Evolutionary conservation across 2,888 invertebrate genomes (phyloP).

Genomic region (Heliconius cydno): DNA sequence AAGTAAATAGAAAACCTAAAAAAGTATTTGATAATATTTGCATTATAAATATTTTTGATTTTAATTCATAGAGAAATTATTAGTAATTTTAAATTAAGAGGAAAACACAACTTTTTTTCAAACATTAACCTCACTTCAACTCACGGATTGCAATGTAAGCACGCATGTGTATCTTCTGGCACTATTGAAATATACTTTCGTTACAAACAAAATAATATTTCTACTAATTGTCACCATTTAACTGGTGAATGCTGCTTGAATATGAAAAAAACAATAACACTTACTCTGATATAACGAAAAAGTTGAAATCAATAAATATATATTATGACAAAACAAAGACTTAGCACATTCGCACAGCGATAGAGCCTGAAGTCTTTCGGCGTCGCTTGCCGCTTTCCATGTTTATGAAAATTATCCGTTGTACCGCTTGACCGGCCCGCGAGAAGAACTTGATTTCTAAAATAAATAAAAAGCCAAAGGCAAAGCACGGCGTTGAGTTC

Average conservation of each 20-base stretch:
- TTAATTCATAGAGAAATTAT: background rate
- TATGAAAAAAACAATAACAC: conserved; percentile 63
- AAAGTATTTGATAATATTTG: background rate
- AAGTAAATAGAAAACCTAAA: background rate
- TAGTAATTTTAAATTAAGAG: conserved; percentile 19
- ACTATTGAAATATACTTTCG: conserved; percentile 55
- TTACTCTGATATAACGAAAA: conserved; percentile 29
- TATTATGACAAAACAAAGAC: conserved; percentile 49
- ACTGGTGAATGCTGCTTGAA: conserved; percentile 77
- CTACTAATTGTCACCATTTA: conserved; percentile 73
- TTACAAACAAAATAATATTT: conserved; percentile 51
- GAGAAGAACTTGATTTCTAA: conserved; percentile 50
- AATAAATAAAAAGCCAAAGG: background rate
- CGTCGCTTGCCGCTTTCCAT: conserved; percentile 80
- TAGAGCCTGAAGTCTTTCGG: conserved; percentile 69
- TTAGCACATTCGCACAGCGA: conserved; percentile 75
- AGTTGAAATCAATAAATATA: conserved; percentile 16
- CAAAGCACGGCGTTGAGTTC: too few species aligned
- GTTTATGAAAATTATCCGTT: conserved; percentile 61
- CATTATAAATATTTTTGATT: conserved; percentile 4
- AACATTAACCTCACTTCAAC: conserved; percentile 70
- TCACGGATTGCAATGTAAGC: conserved; percentile 77
- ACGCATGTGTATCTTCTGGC: conserved; percentile 79
- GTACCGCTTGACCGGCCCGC: conserved; percentile 66
- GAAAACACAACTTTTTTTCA: conserved; percentile 55